phyloP scores from a whole-genome alignment of 92 coral and sea anemone genomes.

The Epizoanthus rinbou region DNA sequence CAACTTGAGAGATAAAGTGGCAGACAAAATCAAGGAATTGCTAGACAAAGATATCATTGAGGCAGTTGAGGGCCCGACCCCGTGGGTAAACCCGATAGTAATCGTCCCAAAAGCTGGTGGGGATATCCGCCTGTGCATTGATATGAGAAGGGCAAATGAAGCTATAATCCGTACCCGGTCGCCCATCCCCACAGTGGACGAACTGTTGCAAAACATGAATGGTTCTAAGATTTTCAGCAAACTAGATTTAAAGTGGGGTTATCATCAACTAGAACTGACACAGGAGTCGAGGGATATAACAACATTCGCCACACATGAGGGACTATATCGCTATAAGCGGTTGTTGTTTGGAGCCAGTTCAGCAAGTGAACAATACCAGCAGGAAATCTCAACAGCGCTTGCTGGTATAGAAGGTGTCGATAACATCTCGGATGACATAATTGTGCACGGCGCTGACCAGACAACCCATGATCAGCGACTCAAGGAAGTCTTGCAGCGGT shows the following conservation, averaged over 20 bases:
- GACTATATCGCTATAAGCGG: conserved; percentile 46
- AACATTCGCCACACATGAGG: conserved; percentile 44
- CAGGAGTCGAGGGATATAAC: conserved; percentile 54
- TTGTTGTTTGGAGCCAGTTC: conserved; percentile 57
- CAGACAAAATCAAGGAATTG: conserved; percentile 47
- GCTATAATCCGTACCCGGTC: conserved; percentile 33
- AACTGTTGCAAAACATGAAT: conserved; percentile 51
- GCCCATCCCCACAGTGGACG: conserved; percentile 59
- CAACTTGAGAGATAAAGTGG: conserved; percentile 42
- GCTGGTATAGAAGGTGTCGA: conserved; percentile 49
- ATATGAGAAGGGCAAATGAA: conserved; percentile 51
- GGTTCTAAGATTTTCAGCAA: conserved; percentile 52
- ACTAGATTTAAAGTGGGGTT: conserved; percentile 60
- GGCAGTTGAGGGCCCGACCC: conserved; percentile 47
- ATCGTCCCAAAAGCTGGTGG: conserved; percentile 49
- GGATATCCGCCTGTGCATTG: conserved; percentile 48
- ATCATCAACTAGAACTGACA: conserved; percentile 58
- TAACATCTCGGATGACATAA: conserved; percentile 50
- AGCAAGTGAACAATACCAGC: conserved; percentile 54
- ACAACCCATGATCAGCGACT: conserved; percentile 42
- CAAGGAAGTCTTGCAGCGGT: conserved; percentile 38
- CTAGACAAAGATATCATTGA: conserved; percentile 41
- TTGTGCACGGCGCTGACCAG: conserved; percentile 54
- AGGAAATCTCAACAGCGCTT: conserved; percentile 38
- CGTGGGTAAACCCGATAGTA: conserved; percentile 62